phyloP scores from a whole-genome alignment of 2,113 vertebrate species.

The Mungos mungo region DNA sequence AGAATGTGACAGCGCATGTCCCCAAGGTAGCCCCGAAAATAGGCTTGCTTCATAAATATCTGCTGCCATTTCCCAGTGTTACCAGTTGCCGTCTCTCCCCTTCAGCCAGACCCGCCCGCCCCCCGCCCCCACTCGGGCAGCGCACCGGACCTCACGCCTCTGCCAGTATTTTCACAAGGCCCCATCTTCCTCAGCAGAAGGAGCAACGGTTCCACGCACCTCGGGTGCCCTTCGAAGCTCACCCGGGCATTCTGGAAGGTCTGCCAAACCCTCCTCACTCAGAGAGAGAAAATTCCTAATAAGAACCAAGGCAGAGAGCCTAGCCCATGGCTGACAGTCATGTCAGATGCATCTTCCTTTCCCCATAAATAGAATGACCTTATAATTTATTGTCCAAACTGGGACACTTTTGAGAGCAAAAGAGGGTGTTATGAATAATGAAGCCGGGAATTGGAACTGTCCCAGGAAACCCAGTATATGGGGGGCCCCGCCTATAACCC shows the following conservation, averaged over 20 bases:
- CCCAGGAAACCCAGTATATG: background rate
- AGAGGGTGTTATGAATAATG: background rate
- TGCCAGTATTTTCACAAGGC: background rate
- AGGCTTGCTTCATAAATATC: background rate
- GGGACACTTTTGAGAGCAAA: background rate
- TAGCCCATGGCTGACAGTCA: background rate
- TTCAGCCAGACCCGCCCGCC: background rate
- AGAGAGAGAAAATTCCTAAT: background rate
- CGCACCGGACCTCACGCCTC: background rate
- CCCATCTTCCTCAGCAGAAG: background rate
- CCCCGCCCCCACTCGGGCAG: no score
- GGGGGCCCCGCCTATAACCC: fast-evolving
- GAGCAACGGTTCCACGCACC: fast-evolving
- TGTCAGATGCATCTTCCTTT: background rate
- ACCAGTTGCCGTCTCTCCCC: fast-evolving
- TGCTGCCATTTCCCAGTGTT: background rate
- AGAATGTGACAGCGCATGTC: background rate
- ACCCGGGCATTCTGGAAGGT: background rate
- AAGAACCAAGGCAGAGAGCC: background rate
- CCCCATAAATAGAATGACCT: background rate
- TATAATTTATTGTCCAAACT: background rate
- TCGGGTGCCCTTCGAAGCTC: background rate
- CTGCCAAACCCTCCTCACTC: background rate
- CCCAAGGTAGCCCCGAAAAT: background rate
- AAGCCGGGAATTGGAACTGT: background rate